Evolutionary conservation across 1,140 invertebrate species (phyloP), one percentile per base, ranked within the genome.

Genomic region (Drosophila carrolli): DNA sequence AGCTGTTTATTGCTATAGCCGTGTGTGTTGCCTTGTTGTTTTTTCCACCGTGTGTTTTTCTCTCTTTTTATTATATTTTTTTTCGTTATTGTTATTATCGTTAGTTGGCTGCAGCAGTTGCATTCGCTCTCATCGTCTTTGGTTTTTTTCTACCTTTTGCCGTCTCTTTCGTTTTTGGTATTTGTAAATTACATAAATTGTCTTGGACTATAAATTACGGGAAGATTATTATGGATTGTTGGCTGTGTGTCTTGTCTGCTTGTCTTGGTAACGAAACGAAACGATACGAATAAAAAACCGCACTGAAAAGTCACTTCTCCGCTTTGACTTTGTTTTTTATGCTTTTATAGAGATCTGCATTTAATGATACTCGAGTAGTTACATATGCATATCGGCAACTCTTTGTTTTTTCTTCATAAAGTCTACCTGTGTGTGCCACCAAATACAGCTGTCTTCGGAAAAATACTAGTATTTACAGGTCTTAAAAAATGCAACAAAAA

Each of bases 111-210:
- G 67, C 68, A 59, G 73, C 72, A 55, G 72, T 66, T 51, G 70
- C 70, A 80, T 68, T 88, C 72, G 71, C 82, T 86, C 76, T 66
- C 72, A 63, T 35, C 57, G 61, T 66, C 63, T 72, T 65, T 61
- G 23, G 53, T 54, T 58, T 55, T 59, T 23, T 29, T 54, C 27
- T 55, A 48, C 73, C 75, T 67, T 75, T 81, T 74, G 73, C 57
- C 65, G 51, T 86, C 82, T 86, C 78, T 82, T 78, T 88, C 83
- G 51, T 63, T 89, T 88, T 88, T 89, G 84, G 80, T 88, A 88
- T 88, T 88, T 88, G 84, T 84, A 88, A 88, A 88, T 88, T 88
- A 88, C 84, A 88, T 88, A 89, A 88, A 88, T 88, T 89, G 84
- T 88, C 84, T 88, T 88, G 84, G 84, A 88, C 84, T 88, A 88